phyloP scores from a whole-genome alignment of 2,888 invertebrate species.

The Nymphalis polychloros region DNA sequence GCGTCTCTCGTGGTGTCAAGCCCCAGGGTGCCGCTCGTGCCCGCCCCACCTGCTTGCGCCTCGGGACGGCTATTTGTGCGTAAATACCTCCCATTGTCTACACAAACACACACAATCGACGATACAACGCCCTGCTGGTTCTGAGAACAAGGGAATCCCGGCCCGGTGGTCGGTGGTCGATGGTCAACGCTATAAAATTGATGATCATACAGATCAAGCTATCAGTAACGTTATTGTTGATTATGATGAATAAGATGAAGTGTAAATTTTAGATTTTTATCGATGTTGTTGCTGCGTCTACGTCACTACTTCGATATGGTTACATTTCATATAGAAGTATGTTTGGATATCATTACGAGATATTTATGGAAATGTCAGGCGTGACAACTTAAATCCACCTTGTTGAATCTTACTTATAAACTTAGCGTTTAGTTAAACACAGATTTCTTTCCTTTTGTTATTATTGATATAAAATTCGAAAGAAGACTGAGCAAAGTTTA shows the following conservation, averaged over 20 bases:
- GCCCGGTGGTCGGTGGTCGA: conserved; percentile 41
- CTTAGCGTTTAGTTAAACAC: no score
- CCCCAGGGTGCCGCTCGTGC: conserved; percentile 52
- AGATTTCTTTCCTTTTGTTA: no score
- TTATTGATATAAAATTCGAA: no score
- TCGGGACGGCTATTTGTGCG: conserved; percentile 43
- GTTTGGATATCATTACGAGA: neutral
- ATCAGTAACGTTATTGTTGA: conserved; percentile 11
- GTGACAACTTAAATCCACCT: neutral
- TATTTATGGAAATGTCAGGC: neutral
- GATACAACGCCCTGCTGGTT: conserved; percentile 41
- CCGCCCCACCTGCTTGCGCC: conserved; percentile 42
- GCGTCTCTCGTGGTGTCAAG: conserved; percentile 40
- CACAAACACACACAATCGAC: conserved; percentile 42
- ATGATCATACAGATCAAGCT: conserved; percentile 26
- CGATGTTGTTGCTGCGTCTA: neutral
- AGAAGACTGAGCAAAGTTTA: no score
- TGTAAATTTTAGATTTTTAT: conserved; percentile 4
- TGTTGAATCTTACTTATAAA: no score
- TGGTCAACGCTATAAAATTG: conserved; percentile 39
- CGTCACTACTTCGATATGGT: neutral
- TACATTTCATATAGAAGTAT: conserved; percentile 1
- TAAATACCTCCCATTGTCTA: conserved; percentile 45
- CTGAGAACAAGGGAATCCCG: conserved; percentile 39
- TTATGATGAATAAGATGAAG: conserved; percentile 6